A percentile compares a stretch with the other conserved stretches of the same genome.
Conservation (phyloP, 2,113 vertebrate species). For the Chaetodon auriga region DNA sequence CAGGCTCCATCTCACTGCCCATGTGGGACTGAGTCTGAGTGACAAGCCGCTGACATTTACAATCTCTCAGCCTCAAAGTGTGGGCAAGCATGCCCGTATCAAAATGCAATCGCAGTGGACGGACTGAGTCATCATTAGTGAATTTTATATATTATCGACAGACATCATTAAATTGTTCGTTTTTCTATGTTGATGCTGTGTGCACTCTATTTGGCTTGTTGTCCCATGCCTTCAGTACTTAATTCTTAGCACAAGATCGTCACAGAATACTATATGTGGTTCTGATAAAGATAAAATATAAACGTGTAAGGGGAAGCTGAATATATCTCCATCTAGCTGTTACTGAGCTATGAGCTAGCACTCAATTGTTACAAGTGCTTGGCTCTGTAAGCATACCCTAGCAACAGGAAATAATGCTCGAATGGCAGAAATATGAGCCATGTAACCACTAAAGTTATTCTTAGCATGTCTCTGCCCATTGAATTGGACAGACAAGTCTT, state of each 20-base stretch:
- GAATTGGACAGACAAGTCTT: neutral
- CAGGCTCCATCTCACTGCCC: conserved; percentile 82
- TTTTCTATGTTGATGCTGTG: conserved; percentile 8
- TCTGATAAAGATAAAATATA: neutral
- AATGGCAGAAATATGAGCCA: neutral
- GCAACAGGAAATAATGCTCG: neutral
- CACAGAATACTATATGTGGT: neutral
- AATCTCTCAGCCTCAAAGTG: conserved; percentile 66
- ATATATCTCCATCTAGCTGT: conserved; percentile 14
- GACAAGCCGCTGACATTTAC: conserved; percentile 79
- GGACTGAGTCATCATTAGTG: conserved; percentile 53
- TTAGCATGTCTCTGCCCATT: neutral
- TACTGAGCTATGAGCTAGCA: neutral
- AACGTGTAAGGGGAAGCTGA: neutral
- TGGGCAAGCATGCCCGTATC: conserved; percentile 50
- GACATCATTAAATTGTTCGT: conserved; percentile 21
- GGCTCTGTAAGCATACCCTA: neutral
- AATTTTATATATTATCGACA: conserved; percentile 27
- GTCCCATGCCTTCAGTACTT: neutral
- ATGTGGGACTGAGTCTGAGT: conserved; percentile 87
- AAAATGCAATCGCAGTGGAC: conserved; percentile 39
- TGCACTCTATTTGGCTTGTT: neutral
- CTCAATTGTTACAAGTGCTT: neutral
- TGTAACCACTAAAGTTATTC: neutral
- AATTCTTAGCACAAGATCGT: conserved; percentile 1